phyloP scores from a whole-genome alignment of 1,140 invertebrate species.

The Papilio dardanus region DNA sequence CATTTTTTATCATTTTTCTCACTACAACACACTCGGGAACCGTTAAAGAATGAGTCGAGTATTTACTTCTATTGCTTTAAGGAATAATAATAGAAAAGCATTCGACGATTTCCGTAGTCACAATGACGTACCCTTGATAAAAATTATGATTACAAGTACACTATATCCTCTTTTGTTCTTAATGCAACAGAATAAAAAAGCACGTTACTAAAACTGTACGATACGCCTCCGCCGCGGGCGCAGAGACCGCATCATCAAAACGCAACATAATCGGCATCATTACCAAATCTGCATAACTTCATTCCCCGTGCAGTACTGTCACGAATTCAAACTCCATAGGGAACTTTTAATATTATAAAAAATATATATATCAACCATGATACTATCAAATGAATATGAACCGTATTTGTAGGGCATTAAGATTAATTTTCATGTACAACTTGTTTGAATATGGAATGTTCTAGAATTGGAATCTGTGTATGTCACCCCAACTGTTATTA shows the following conservation, averaged over 20 bases:
- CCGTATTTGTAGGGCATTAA: conserved; percentile 17
- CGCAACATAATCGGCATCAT: conserved; percentile 63
- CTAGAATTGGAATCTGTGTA: conserved; percentile 38
- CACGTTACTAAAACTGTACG: not conserved
- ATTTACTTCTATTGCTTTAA: too few species aligned
- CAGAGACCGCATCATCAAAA: conserved; percentile 58
- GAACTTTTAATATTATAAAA: conserved; percentile 49
- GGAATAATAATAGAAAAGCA: too few species aligned
- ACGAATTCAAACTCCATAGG: conserved; percentile 60
- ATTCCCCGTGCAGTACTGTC: conserved; percentile 65
- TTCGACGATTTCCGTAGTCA: too few species aligned
- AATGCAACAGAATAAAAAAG: not conserved
- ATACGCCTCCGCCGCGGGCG: conserved; percentile 18
- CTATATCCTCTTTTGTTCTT: not conserved
- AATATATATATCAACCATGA: conserved; percentile 44
- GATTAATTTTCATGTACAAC: conserved; percentile 38
- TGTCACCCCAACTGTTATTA: conserved; percentile 77
- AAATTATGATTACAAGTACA: not conserved
- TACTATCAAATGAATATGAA: conserved; percentile 28
- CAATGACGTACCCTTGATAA: not conserved
- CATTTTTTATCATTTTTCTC: too few species aligned
- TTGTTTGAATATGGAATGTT: conserved; percentile 38
- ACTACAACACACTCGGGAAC: too few species aligned
- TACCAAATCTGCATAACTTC: conserved; percentile 75
- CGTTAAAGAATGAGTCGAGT: too few species aligned